phyloP scores from a whole-genome alignment of 2,888 invertebrate genomes.

The Resseliella maxima region DNA sequence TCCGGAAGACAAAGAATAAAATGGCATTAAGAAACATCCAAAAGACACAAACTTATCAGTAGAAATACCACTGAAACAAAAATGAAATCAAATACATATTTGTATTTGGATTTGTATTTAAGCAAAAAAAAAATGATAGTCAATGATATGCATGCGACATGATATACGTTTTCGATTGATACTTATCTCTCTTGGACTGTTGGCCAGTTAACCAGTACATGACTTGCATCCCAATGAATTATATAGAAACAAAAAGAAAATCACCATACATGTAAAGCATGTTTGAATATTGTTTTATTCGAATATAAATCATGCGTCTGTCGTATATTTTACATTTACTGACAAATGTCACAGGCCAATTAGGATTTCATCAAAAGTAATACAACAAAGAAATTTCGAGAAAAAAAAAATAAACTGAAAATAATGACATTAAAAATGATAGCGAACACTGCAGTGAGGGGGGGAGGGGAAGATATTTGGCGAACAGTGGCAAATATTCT shows the following conservation, averaged over 20 bases:
- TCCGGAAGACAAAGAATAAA: conserved; percentile 30
- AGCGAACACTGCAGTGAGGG: not conserved
- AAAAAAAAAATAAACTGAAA: no score
- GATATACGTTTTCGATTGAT: not conserved
- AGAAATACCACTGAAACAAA: no score
- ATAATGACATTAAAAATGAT: conserved; percentile 9
- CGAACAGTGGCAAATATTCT: conserved; percentile 3
- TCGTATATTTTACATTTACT: no score
- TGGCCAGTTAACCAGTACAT: not conserved
- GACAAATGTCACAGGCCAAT: conserved; percentile 45
- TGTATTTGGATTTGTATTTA: not conserved
- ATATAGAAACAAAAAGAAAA: not conserved
- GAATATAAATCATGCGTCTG: conserved; percentile 39
- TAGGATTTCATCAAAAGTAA: not conserved
- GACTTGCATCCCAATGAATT: conserved; percentile 5
- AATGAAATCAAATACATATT: not conserved
- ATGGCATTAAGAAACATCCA: no score
- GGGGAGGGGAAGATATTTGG: not conserved
- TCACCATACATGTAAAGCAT: not conserved
- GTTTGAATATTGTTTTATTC: conserved; percentile 17
- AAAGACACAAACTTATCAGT: no score
- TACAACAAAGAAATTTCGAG: no score
- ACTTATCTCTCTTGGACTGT: not conserved
- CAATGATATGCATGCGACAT: conserved; percentile 17
- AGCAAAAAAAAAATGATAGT: not conserved